These are phyloP conservation scores for Irena cyanogastra DNA, from an alignment of 2,113 vertebrate species.

Conservation along the genomic window DNA sequence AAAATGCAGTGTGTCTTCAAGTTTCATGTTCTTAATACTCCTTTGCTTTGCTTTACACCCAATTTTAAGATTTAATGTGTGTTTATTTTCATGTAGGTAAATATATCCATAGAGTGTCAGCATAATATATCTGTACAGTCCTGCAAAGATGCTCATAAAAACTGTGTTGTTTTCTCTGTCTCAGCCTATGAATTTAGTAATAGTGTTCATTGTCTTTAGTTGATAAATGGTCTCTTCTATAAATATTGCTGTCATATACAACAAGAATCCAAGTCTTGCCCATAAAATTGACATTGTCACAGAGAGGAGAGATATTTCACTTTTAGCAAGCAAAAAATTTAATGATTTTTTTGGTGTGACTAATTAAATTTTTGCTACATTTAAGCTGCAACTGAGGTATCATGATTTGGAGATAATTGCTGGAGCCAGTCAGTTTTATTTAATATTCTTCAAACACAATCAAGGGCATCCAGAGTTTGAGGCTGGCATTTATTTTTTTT, in stretches of 20 bases:
- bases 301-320: neutral
- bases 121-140: neutral
- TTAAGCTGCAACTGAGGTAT: neutral
- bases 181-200: conserved; percentile 8
- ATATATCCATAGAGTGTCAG: neutral
- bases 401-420: conserved; percentile 7
- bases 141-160: conserved; percentile 1
- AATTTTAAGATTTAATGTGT: neutral
- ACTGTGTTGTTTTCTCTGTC: neutral
- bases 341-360: conserved; percentile 11
- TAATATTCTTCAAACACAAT: neutral
- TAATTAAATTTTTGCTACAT: conserved; percentile 40
- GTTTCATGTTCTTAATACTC: neutral
- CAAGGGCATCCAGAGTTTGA: neutral
- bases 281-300: neutral
- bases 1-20: neutral
- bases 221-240: conserved; percentile 30
- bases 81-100: neutral
- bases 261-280: neutral
- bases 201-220: conserved; percentile 13
- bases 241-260: conserved; percentile 4
- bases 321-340: neutral
- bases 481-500: neutral
- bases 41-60: neutral
- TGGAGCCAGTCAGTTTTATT: conserved; percentile 17